Evolutionary conservation across 2,888 invertebrate genomes (phyloP), one percentile per base, ranked within the genome.

Genomic region (Eupithecia pulchellata): DNA sequence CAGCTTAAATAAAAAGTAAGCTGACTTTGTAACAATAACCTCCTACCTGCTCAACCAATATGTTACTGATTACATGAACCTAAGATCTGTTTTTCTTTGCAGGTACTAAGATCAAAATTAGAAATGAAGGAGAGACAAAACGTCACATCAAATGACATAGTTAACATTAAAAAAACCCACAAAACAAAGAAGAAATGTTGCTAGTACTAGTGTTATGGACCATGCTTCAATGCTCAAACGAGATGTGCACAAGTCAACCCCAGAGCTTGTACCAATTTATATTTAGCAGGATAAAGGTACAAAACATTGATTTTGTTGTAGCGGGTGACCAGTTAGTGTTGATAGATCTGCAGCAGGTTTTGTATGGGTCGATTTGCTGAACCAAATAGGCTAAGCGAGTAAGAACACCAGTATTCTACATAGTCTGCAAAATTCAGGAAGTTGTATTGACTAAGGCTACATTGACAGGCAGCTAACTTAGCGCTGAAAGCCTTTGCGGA

Each of bases 81-180:
- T 30, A 32, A 25, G 3, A 47, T 20, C 20, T 0, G 29, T 34
- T 61, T 52, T 66, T 30, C 20, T 25, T 95, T 96, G 79, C 96
- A 98, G 95, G 98, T 98, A 80, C 95, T 99, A 89, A 95, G 96
- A 87, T 97, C 97, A 75, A 98, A 98, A 94, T 96, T 97, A 90
- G 97, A 97, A 90, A 95, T 96, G 94, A 96, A 96, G 86, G 97
- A 97, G 88, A 94, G 97, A 84, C 97, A 97, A 90, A 95, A 95
- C 79, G 94, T 95, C 32, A 89, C 91, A 81, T 96, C 96, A 77
- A 96, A 96, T 82, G 97, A 97, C 85, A 96, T 96, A 71, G 97
- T 97, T 72, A 96, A 97, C 91, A 89, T 97, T 87, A 95, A 96
- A 82, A 96, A 95, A 92, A 93, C 91, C 85, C 95, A 95, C 86